Evolutionary conservation across 2,888 invertebrate genomes (phyloP), one percentile per base, ranked within the genome.

Genomic region (Druceiella hillmani): DNA sequence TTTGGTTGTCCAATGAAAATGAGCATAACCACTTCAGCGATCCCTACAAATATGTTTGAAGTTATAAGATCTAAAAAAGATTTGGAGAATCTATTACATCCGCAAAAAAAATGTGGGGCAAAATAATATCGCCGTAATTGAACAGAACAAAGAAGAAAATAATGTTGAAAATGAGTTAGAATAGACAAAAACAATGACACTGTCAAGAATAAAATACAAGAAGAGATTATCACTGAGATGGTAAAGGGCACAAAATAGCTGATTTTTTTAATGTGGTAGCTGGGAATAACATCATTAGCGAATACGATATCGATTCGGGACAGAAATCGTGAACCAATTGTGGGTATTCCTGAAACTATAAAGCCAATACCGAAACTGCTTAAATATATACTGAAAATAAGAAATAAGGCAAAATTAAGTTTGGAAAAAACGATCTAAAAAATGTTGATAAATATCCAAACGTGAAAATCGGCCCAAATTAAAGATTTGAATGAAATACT

Each of bases 401-500:
- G 10, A 26, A 34, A 20, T 11, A 34, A 34, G 13, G 24, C 25
- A 24, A 34, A 32, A 34, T 16, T 29, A 3, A 29, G 17, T 29
- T 29, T 29, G 29, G 4, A 10, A 29, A 29, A 4, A 7, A 10
- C 15, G n/a, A n/a, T 26, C 17, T 14, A 35, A 35, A 27, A 27
- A 26, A 28, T 17, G 29, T 17, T 34, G 20, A 10, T 34, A 22
- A 34, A 24, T 34, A 34, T 34, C 28, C 34, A 34, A 34, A 34
- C 24, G 26, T 29, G 11, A 29, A 34, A 34, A 13, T 34, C n/a
- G 27, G 36, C 17, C 36, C 29, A 40, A 36, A 40, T 40, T 24
- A 36, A 36, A 40, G 40, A 36, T 26, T 40, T 24, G 31, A n/a
- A n/a, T n/a, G n/a, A 36, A 36, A 33, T 38, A 38, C 32, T n/a